Conservation (phyloP, 2,113 vertebrate genomes). For the Lathamus discolor region DNA sequence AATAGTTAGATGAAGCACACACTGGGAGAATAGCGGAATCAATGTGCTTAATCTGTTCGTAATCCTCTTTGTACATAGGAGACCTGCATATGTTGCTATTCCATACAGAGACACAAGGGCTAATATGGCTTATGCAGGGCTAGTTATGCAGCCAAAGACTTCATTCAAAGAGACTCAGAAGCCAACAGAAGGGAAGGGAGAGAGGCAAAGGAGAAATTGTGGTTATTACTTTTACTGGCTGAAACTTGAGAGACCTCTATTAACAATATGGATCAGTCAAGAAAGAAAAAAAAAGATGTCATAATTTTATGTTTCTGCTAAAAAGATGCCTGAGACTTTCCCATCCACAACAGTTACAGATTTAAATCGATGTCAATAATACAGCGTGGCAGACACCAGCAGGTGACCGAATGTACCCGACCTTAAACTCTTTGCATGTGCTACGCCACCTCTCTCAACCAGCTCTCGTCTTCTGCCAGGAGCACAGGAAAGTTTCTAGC, state of each 20-base stretch:
- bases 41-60: not conserved
- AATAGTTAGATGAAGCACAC: not conserved
- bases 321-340: not conserved
- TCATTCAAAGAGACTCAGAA: not conserved
- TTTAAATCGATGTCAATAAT: not conserved
- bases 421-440: not conserved
- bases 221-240: not conserved
- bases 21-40: not conserved
- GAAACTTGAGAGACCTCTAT: not conserved
- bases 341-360: rapidly evolving
- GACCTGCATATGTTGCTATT: not conserved
- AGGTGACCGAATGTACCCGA: not conserved
- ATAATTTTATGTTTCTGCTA: not conserved
- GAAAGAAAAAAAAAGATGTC: not conserved
- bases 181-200: not conserved
- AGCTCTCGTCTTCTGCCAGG: not conserved
- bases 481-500: not conserved
- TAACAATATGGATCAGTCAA: not conserved
- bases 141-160: not conserved
- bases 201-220: not conserved
- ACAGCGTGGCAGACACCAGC: not conserved
- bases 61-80: not conserved
- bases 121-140: not conserved
- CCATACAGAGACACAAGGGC: not conserved
- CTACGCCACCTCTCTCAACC: not conserved